Evolutionary conservation across 2,888 invertebrate genomes (phyloP).

Genomic region (Poecilobothrus nobilitatus): DNA sequence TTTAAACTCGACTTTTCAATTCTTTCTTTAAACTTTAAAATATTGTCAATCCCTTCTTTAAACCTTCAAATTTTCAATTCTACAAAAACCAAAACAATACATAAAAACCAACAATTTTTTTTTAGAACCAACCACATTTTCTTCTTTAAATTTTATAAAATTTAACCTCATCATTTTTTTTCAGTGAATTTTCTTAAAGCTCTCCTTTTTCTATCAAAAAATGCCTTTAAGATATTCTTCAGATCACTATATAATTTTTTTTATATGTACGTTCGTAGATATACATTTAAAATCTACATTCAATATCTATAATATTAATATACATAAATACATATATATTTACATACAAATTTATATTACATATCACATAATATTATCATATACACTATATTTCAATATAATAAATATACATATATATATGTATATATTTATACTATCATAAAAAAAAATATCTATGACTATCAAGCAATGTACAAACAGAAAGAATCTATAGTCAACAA

Average conservation of each 20-base stretch:
- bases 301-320: not conserved
- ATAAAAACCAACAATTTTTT: no score
- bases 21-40: no score
- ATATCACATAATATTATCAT: not conserved
- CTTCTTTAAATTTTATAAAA: not conserved
- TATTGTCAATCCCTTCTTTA: no score
- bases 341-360: not conserved
- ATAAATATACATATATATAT: no score
- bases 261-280: not conserved
- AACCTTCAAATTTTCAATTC: no score
- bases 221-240: not conserved
- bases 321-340: no score
- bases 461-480: not conserved
- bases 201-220: not conserved
- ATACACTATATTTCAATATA: not conserved
- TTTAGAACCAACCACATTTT: no score
- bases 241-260: not conserved
- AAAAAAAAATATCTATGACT: no score
- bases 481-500: not conserved
- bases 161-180: not conserved
- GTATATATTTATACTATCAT: no score
- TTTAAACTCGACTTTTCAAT: no score
- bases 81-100: no score
- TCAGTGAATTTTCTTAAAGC: not conserved
- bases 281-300: no score